A percentile compares a stretch with the other conserved stretches of the same genome.
Conservation (phyloP, 1,140 invertebrate species). For the Drosophila gunungcola region DNA sequence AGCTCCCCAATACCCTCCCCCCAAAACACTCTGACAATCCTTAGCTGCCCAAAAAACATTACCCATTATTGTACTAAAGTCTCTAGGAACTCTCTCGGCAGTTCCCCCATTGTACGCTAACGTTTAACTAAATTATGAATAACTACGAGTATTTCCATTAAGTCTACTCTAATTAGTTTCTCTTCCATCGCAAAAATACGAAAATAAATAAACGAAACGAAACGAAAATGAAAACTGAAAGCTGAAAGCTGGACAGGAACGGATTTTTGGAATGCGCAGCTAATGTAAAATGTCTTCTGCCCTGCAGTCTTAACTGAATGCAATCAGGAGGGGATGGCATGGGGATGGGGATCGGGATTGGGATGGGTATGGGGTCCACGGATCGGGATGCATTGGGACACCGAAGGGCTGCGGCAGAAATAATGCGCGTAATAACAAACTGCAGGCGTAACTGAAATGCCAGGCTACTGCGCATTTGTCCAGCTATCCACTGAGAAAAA, state of each 20-base stretch:
- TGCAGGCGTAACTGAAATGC: slow-evolving; percentile 83
- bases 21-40: slow-evolving; percentile 60
- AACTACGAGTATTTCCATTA: slow-evolving; percentile 64
- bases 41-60: slow-evolving; percentile 57
- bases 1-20: neutral
- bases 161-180: slow-evolving; percentile 74
- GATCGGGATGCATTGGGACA: slow-evolving; percentile 17
- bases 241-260: slow-evolving; percentile 21
- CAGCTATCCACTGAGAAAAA: slow-evolving; percentile 29
- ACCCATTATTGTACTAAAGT: slow-evolving; percentile 41
- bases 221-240: slow-evolving; percentile 29
- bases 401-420: slow-evolving; percentile 68
- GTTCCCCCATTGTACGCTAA: slow-evolving; percentile 44
- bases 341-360: slow-evolving; percentile 1
- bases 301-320: slow-evolving; percentile 66
- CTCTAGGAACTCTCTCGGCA: slow-evolving; percentile 38
- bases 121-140: slow-evolving; percentile 68
- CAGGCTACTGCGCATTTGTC: slow-evolving; percentile 82
- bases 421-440: slow-evolving; percentile 83
- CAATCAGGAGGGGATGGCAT: slow-evolving; percentile 51
- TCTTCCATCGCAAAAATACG: slow-evolving; percentile 46
- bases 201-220: slow-evolving; percentile 64
- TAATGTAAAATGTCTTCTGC: slow-evolving; percentile 74
- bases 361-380: neutral
- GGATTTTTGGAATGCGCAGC: slow-evolving; percentile 72